Percentiles rank a stretch among this genome's conserved stretches.
Evolutionary conservation across 2,113 vertebrate genomes (phyloP).

Genomic region (Caloenas nicobarica): DNA sequence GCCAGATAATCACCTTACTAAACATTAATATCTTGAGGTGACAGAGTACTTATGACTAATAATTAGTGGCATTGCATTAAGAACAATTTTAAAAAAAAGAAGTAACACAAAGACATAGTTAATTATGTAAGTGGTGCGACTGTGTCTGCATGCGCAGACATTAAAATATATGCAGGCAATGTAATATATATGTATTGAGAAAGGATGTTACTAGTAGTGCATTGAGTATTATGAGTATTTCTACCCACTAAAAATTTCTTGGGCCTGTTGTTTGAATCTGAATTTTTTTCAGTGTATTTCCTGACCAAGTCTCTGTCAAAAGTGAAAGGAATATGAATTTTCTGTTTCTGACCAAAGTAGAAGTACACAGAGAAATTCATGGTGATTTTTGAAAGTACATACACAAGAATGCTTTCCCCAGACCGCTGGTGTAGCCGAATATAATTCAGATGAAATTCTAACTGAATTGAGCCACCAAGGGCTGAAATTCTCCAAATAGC

Average conservation of each 20-base stretch:
- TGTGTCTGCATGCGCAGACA: background rate
- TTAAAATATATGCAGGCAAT: background rate
- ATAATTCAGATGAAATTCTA: background rate
- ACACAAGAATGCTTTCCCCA: background rate
- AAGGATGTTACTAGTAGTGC: background rate
- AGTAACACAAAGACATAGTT: background rate
- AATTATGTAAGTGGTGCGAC: background rate
- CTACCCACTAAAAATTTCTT: background rate
- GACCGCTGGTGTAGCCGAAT: background rate
- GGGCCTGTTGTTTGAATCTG: background rate
- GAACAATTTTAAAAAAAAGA: background rate
- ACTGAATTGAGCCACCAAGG: background rate
- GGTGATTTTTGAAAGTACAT: background rate
- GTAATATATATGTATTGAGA: background rate
- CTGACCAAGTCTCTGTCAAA: background rate
- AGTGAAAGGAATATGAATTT: background rate
- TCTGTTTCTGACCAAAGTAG: background rate
- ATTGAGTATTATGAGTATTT: background rate
- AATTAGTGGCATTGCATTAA: background rate
- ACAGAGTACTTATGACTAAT: background rate
- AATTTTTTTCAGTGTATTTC: background rate
- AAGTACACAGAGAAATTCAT: background rate
- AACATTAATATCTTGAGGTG: background rate
- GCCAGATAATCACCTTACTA: background rate
- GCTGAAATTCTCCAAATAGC: background rate